phyloP scores from a whole-genome alignment of 2,888 invertebrate species.

The Caenorhabditis parvicauda region DNA sequence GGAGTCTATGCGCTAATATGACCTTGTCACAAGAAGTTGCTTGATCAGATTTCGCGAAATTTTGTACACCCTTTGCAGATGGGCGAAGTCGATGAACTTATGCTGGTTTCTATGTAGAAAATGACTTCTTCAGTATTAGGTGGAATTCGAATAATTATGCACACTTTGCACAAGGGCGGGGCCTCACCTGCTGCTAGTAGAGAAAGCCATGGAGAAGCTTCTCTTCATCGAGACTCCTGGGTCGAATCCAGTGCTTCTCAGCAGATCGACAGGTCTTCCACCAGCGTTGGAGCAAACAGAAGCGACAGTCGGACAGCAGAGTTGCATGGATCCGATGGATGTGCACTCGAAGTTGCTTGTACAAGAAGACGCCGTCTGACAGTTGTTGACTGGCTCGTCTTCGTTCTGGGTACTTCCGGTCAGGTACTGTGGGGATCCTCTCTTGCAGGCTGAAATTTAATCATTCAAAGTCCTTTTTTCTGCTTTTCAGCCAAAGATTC shows the following conservation, averaged over 20 bases:
- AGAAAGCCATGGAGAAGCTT: constrained; percentile 50
- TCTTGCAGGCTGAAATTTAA: constrained; percentile 54
- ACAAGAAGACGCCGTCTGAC: constrained; percentile 57
- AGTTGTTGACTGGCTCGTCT: constrained; percentile 59
- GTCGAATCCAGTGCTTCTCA: constrained; percentile 54
- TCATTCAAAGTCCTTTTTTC: background rate
- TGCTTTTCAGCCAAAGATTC: background rate
- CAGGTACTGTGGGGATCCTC: constrained; percentile 60
- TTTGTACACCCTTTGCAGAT: no score
- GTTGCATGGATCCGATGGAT: constrained; percentile 57
- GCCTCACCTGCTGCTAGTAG: constrained; percentile 32
- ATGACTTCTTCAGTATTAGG: no score
- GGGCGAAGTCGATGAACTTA: no score
- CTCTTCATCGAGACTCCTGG: constrained; percentile 55
- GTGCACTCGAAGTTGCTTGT: constrained; percentile 59
- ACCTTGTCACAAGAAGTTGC: no score
- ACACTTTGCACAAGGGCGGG: no score
- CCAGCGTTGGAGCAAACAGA: constrained; percentile 52
- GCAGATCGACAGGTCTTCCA: constrained; percentile 48
- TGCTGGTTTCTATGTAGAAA: no score
- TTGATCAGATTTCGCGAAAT: no score
- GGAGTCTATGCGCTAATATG: no score
- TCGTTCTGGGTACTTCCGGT: constrained; percentile 52
- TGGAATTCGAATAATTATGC: background rate
- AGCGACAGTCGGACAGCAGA: constrained; percentile 59